These are phyloP conservation scores for Entomobrya multifasciata DNA, from an alignment of 2,888 invertebrate species.

Conservation along the genomic window DNA sequence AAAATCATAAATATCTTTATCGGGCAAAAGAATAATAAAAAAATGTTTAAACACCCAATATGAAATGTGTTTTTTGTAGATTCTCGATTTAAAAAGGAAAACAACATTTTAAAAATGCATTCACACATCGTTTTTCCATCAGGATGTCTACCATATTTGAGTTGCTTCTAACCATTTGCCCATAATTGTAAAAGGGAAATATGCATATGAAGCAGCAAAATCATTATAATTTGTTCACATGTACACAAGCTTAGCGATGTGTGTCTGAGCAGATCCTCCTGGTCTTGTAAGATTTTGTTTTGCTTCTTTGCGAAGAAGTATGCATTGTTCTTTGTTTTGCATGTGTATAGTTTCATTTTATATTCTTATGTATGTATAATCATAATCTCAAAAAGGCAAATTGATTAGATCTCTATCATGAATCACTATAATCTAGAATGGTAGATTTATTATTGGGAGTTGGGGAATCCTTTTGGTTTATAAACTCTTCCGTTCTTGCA, in stretches of 20 bases:
- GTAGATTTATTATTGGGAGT: conserved; percentile 33
- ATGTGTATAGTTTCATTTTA: neutral
- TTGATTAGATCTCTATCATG: conserved; percentile 42
- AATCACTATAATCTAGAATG: conserved; percentile 13
- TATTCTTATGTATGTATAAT: neutral
- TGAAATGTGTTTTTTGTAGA: neutral
- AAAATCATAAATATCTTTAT: conserved; percentile 63
- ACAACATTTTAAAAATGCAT: neutral
- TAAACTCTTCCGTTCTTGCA: conserved; percentile 9
- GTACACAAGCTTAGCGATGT: neutral
- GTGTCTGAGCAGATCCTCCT: neutral
- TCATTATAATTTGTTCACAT: conserved; percentile 1
- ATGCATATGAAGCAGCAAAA: neutral
- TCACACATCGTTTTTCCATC: conserved; percentile 41
- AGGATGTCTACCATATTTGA: conserved; percentile 38
- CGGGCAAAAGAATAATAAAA: conserved; percentile 13
- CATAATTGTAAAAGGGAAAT: conserved; percentile 32
- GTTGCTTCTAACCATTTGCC: conserved; percentile 43
- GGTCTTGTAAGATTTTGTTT: neutral
- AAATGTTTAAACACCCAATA: neutral
- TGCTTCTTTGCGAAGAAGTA: neutral
- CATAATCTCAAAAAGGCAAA: conserved; percentile 36
- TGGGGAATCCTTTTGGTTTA: neutral
- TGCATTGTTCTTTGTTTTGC: neutral
- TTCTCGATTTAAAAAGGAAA: neutral